Conservation (phyloP, 2,888 invertebrate species). For the Microctonus brassicae region DNA sequence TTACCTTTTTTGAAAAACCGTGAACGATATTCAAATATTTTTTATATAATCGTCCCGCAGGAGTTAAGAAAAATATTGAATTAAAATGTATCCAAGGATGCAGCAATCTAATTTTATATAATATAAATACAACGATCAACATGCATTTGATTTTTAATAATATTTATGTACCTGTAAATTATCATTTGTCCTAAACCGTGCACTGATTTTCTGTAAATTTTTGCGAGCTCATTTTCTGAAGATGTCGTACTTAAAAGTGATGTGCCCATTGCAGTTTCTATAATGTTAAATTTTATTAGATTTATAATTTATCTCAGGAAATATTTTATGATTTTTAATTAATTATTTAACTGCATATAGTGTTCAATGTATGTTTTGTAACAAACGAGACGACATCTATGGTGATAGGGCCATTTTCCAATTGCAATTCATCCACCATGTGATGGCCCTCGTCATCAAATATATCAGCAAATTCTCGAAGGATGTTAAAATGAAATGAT, state of each 20-base stretch:
- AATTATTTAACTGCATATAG: constrained; percentile 76
- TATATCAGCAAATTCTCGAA: constrained; percentile 68
- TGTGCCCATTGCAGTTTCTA: constrained; percentile 45
- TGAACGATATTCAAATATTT: constrained; percentile 35
- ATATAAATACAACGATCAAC: neutral
- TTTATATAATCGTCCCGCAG: constrained; percentile 24
- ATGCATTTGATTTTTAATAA: neutral
- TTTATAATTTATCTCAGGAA: too few relatives aligned
- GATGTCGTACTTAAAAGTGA: constrained; percentile 21
- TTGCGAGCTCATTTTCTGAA: constrained; percentile 27
- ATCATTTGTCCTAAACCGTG: constrained; percentile 37
- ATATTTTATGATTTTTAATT: neutral
- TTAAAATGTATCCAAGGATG: constrained; percentile 42
- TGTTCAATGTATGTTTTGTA: constrained; percentile 75
- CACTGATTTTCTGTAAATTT: constrained; percentile 38
- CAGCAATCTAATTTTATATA: constrained; percentile 27
- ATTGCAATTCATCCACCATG: constrained; percentile 58
- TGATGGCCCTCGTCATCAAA: constrained; percentile 69
- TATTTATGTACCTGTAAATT: constrained; percentile 29
- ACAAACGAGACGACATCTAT: constrained; percentile 73
- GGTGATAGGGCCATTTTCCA: constrained; percentile 55
- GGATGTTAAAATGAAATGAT: constrained; percentile 77
- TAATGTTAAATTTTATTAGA: neutral
- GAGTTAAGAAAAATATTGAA: constrained; percentile 35
- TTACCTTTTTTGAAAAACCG: constrained; percentile 39